A percentile compares a stretch with the other conserved stretches of the same genome.
These are phyloP conservation scores for Rhopilema esculentum DNA, from an alignment of 30 jellyfish, hydroid and myxozoan species.

Conservation along the genomic window DNA sequence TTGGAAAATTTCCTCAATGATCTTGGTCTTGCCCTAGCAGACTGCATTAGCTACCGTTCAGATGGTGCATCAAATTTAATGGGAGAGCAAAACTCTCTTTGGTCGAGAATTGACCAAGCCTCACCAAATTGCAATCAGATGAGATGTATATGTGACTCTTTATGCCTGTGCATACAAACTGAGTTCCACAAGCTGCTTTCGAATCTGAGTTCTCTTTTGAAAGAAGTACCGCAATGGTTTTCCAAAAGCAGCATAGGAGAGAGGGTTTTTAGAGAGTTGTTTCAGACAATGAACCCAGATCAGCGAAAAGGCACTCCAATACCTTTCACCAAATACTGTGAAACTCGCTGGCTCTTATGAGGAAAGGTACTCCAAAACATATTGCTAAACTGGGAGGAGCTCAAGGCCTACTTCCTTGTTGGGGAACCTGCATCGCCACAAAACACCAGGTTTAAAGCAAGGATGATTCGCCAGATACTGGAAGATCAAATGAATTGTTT, in stretches of 20 bases:
- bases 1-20: slow-evolving; percentile 22
- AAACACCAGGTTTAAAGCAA: slow-evolving; percentile 52
- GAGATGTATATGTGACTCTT: slow-evolving; percentile 75
- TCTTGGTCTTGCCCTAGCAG: no score
- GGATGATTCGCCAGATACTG: slow-evolving; percentile 58
- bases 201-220: slow-evolving; percentile 28
- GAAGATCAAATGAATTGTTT: slow-evolving; percentile 34
- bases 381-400: no score
- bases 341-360: slow-evolving; percentile 77
- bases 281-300: slow-evolving; percentile 34
- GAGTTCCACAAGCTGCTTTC: slow-evolving; percentile 52
- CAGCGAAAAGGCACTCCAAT: slow-evolving; percentile 45
- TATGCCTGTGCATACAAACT: slow-evolving; percentile 58
- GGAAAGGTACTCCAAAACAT: slow-evolving; percentile 79
- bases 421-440: slow-evolving; percentile 34
- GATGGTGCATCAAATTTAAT: slow-evolving; percentile 56
- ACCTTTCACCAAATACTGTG: slow-evolving; percentile 53
- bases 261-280: slow-evolving; percentile 54
- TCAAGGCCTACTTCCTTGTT: slow-evolving; percentile 59
- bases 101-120: slow-evolving; percentile 60
- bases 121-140: slow-evolving; percentile 65
- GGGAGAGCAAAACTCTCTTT: slow-evolving; percentile 67
- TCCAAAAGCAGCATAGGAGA: slow-evolving; percentile 56
- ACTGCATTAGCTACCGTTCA: no score
- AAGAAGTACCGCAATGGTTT: slow-evolving; percentile 62